These are phyloP conservation scores for Hyles vespertilio DNA, from an alignment of 1,140 invertebrate genomes.

Conservation along the genomic window DNA sequence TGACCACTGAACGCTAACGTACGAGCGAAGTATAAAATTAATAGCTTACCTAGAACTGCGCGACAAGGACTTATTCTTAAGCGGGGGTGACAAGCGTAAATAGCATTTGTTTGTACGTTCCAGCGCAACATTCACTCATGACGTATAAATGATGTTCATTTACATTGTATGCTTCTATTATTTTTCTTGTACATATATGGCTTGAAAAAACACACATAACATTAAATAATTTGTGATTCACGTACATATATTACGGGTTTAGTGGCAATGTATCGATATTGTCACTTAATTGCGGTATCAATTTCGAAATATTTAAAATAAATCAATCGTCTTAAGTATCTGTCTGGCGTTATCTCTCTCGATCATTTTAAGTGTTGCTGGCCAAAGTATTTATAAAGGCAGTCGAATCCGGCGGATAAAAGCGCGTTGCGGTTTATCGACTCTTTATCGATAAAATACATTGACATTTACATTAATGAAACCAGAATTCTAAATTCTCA, in stretches of 20 bases:
- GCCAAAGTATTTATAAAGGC: slow-evolving; percentile 34
- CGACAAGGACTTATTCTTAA: slow-evolving; percentile 6
- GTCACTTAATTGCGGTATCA: slow-evolving; percentile 34
- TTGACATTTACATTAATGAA: slow-evolving; percentile 28
- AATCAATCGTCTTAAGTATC: slow-evolving; percentile 43
- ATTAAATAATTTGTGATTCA: too few relatives aligned
- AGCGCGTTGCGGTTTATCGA: slow-evolving; percentile 28
- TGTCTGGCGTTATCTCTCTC: slow-evolving; percentile 10
- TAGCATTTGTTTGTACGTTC: too few relatives aligned
- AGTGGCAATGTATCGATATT: neutral
- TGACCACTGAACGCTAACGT: slow-evolving; percentile 54
- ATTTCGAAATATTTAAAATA: slow-evolving; percentile 36
- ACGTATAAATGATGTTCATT: too few relatives aligned
- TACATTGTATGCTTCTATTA: too few relatives aligned
- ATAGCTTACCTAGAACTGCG: slow-evolving; percentile 11
- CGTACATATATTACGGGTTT: too few relatives aligned
- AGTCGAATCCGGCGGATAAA: slow-evolving; percentile 30
- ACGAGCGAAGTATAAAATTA: slow-evolving; percentile 17
- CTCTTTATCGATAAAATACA: slow-evolving; percentile 32
- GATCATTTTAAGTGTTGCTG: slow-evolving; percentile 33
- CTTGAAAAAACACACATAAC: too few relatives aligned
- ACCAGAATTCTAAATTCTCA: slow-evolving; percentile 15
- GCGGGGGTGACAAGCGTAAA: neutral
- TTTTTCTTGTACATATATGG: too few relatives aligned
- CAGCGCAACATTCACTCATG: too few relatives aligned